A percentile compares a stretch with the other conserved stretches of the same genome.
Conservation (phyloP, 1,140 invertebrate species). For the Bilobella aurantiaca region DNA sequence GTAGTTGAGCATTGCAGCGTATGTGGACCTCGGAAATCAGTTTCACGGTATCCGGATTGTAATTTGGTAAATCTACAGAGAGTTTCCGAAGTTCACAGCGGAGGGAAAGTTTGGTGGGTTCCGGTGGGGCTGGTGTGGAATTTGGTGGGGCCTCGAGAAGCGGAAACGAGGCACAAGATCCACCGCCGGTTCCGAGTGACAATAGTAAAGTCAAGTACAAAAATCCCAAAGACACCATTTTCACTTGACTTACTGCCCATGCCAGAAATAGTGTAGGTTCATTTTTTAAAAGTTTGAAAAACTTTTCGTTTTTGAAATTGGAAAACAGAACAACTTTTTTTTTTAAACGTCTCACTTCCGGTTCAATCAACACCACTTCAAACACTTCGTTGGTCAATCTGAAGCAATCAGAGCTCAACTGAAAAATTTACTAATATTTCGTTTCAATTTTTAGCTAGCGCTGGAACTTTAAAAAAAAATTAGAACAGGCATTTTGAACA, state of each 20-base stretch:
- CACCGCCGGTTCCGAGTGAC: conserved; percentile 57
- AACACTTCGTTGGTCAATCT: too few species aligned
- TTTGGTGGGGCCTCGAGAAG: conserved; percentile 69
- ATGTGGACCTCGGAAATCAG: conserved; percentile 56
- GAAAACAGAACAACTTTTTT: too few species aligned
- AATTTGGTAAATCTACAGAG: conserved; percentile 35
- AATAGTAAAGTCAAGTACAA: conserved; percentile 1
- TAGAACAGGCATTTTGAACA: too few species aligned
- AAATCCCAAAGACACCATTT: background rate
- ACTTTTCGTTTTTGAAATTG: too few species aligned
- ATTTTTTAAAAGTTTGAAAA: too few species aligned
- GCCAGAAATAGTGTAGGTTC: too few species aligned
- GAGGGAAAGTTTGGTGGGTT: background rate
- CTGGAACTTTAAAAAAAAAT: too few species aligned
- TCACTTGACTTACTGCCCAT: background rate
- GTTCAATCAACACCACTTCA: too few species aligned
- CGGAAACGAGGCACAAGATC: conserved; percentile 71
- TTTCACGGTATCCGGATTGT: conserved; percentile 45
- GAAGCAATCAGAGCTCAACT: too few species aligned
- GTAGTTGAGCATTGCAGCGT: conserved; percentile 62
- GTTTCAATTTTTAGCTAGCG: too few species aligned
- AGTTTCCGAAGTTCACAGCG: conserved; percentile 36
- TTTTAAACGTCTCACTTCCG: too few species aligned
- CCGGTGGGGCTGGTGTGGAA: conserved; percentile 56
- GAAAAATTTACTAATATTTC: too few species aligned